Evolutionary conservation across 2,797 vertebrate species (phyloP).

Genomic region (Rachycentron canadum): DNA sequence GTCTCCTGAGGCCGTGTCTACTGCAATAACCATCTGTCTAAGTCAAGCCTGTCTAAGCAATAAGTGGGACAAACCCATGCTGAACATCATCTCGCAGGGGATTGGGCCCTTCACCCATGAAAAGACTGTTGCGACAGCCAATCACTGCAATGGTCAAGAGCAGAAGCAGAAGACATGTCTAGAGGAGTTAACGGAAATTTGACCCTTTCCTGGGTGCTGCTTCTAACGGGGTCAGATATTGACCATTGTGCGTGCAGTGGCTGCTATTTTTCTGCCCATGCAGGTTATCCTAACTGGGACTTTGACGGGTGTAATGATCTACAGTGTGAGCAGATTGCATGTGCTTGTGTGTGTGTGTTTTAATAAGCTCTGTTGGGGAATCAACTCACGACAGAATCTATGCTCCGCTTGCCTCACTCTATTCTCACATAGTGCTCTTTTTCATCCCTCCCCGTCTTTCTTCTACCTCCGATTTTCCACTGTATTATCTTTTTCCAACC

Average conservation of each 20-base stretch:
- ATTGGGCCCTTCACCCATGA: slow-evolving; percentile 43
- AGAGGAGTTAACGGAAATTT: slow-evolving; percentile 42
- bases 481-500: not conserved
- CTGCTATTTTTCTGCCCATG: slow-evolving; percentile 60
- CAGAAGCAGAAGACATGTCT: slow-evolving; percentile 43
- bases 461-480: not conserved
- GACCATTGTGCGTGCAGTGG: slow-evolving; percentile 53
- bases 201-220: slow-evolving; percentile 47
- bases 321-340: slow-evolving; percentile 60
- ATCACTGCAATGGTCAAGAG: slow-evolving; percentile 58
- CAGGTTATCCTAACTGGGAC: slow-evolving; percentile 67
- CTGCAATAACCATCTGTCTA: slow-evolving; percentile 73
- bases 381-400: slow-evolving; percentile 64
- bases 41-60: slow-evolving; percentile 32
- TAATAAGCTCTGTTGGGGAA: slow-evolving; percentile 83
- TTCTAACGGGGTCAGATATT: slow-evolving; percentile 76
- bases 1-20: slow-evolving; percentile 71
- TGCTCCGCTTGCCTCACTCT: slow-evolving; percentile 61
- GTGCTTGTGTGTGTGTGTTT: slow-evolving; percentile 71
- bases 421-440: slow-evolving; percentile 35
- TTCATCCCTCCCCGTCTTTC: slow-evolving; percentile 2
- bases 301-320: slow-evolving; percentile 74
- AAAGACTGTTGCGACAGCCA: slow-evolving; percentile 52
- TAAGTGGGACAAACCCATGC: slow-evolving; percentile 53
- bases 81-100: slow-evolving; percentile 41